Evolutionary conservation across 2,888 invertebrate genomes (phyloP).

Genomic region (Drosophila subquinaria): DNA sequence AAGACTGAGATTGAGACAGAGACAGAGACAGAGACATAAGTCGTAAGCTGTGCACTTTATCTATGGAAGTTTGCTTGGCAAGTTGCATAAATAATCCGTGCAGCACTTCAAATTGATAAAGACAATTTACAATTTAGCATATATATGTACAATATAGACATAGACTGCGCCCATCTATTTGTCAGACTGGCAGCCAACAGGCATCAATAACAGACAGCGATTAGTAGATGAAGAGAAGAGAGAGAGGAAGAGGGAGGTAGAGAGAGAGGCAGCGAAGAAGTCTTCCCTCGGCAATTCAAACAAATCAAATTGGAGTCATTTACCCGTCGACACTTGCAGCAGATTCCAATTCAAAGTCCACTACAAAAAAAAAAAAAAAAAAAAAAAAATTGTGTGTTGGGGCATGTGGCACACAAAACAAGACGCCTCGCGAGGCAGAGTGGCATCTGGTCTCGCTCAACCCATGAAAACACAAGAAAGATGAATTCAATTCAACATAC

Average conservation of each 20-base stretch:
- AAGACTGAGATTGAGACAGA: background rate
- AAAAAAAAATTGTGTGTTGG: background rate
- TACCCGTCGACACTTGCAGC: slow-evolving; percentile 69
- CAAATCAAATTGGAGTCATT: slow-evolving; percentile 81
- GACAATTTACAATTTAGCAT: slow-evolving; percentile 73
- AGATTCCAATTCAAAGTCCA: slow-evolving; percentile 15
- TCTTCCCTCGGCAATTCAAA: slow-evolving; percentile 47
- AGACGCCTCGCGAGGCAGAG: slow-evolving; percentile 43
- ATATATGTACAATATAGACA: slow-evolving; percentile 50
- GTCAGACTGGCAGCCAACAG: slow-evolving; percentile 48
- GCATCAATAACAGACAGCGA: slow-evolving; percentile 57
- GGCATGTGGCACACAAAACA: slow-evolving; percentile 6
- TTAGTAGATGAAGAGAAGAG: slow-evolving; percentile 1
- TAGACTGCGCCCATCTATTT: slow-evolving; percentile 3
- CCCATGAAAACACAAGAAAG: slow-evolving; percentile 11
- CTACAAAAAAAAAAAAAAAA: background rate
- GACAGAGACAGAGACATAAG: slow-evolving; percentile 25
- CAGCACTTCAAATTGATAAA: slow-evolving; percentile 80
- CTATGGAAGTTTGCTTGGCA: slow-evolving; percentile 73
- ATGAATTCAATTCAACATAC: slow-evolving; percentile 19
- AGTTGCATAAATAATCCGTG: slow-evolving; percentile 78
- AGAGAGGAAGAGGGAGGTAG: background rate
- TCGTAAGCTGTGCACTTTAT: slow-evolving; percentile 66
- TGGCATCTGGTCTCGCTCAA: slow-evolving; percentile 57
- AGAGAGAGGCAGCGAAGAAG: background rate